phyloP scores from a whole-genome alignment of 2,888 invertebrate species.

The Athripsodes cinereus region DNA sequence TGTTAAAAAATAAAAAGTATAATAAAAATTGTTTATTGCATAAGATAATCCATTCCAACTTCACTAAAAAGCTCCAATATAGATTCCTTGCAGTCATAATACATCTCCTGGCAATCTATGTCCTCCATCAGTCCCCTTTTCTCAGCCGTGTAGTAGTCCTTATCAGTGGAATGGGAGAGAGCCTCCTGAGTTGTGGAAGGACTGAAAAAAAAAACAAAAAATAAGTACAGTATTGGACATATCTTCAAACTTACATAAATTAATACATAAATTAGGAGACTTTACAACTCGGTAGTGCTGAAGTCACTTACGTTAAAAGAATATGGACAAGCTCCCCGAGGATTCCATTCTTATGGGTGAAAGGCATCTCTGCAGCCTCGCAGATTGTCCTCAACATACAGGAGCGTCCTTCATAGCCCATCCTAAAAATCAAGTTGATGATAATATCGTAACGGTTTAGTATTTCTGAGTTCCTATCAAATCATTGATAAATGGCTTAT shows the following conservation, averaged over 20 bases:
- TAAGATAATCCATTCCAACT: slow-evolving; percentile 29
- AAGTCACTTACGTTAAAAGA: slow-evolving; percentile 66
- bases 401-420: slow-evolving; percentile 58
- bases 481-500: too few relatives aligned
- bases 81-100: slow-evolving; percentile 58
- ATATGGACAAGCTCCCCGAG: slow-evolving; percentile 71
- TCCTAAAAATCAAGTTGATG: slow-evolving; percentile 43
- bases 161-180: slow-evolving; percentile 59
- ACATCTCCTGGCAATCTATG: slow-evolving; percentile 51
- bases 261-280: too few relatives aligned
- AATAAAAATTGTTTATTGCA: too few relatives aligned
- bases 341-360: slow-evolving; percentile 63
- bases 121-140: slow-evolving; percentile 52
- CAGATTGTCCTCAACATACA: slow-evolving; percentile 73
- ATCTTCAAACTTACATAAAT: too few relatives aligned
- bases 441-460: too few relatives aligned
- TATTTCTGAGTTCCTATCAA: too few relatives aligned
- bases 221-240: too few relatives aligned
- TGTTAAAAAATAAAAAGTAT: too few relatives aligned
- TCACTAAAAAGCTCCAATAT: slow-evolving; percentile 54
- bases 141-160: slow-evolving; percentile 70
- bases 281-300: too few relatives aligned
- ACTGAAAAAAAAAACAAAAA: slow-evolving; percentile 39
- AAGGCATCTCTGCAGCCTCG: slow-evolving; percentile 64
- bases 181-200: slow-evolving; percentile 65